Evolutionary conservation across 2,113 vertebrate genomes (phyloP), one percentile per base, ranked within the genome.

Genomic region (Nothobranchius kuhntae): DNA sequence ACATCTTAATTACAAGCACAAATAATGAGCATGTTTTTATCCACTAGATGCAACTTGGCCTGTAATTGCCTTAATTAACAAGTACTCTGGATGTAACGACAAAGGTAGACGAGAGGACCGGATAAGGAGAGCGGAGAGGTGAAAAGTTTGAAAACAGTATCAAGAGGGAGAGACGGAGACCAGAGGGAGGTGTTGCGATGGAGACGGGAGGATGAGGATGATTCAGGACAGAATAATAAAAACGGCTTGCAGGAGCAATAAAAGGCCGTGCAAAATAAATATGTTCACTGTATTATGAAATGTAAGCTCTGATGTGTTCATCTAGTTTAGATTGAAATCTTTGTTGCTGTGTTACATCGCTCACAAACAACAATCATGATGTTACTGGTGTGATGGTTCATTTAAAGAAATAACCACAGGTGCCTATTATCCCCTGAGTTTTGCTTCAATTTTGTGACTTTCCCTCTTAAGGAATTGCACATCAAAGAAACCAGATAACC

Each of bases 21-120:
- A 47, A 67, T 72, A 73, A 75, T 60, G 53, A 80, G 67, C 53
- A 24, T 58, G 55, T 75, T 57, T 81, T 72, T 68, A 61, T 78
- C 55, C 26, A 61, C 66, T 72, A 58, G 59, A 63, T 42, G 45
- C 35, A 76, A 55, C 53, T 52, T 9, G 53, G 38, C 45, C 10
- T 57, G 48, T 54, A 42, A 86, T 83, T 75, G 84, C 65, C 56
- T 56, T 81, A 86, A 83, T 83, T 60, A 81, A 74, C 45, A 69
- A 65, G 52, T 68, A 53, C 56, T 78, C 69, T 69, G 36, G 24
- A 21, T 63, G 42, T 54, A 75, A 71, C 65, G 70, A 68, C 71
- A 66, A 63, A 61, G 36, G 50, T 57, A 46, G 52, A 68, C 42
- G 44, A 12, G 66, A 71, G 66, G 64, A 57, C 26, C 40, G 47